Base-by-base conservation (phyloP, 1,140 invertebrate genomes). In the Antheraea mylitta region DNA sequence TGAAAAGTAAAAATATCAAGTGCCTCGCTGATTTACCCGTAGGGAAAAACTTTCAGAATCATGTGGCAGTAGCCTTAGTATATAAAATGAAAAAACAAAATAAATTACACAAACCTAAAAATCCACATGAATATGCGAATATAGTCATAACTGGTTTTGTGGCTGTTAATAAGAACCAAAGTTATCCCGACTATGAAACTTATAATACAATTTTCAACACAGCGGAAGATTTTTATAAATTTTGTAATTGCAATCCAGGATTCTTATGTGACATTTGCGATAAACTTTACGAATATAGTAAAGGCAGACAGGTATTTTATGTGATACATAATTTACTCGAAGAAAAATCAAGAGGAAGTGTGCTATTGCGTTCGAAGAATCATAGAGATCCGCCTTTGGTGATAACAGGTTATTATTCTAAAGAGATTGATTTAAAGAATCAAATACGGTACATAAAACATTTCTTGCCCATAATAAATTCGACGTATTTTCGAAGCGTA, bases 41-140 rank as follows among this genome's bases (percentile, higher is more conserved):
- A 5, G 95, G 95, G 0, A 74, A 93, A 19, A 95, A 95, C 81
- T 86, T 95, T 0, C 89, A 92, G 59, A 91, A 93, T 67, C 92
- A 93, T 69, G 79, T 89, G 9, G 60, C 60, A n/a, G 18, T 36
- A 16, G 30, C 30, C 30, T 22, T 64, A 11, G 36, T 45, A 45
- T 42, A 37, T 38, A 45, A 64, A 19, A 64, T 64, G 63, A 64
- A 37, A 37, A 64, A 18, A 19, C 38, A 38, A 10, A 7, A 18
- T 37, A 38, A 45, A 45, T 45, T 45, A 37, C 36, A 18, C 13
- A 16, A 42, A 42, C 38, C 18, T 42, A 38, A 16, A 36, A 16
- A 37, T 42, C 16, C 38, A 38, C 18, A 64, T 30, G 38, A 64
- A 19, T 10, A 64, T 13, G 30, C 10, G 42, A 36, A 22, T n/a